Percentiles rank a stretch among this genome's conserved stretches.
Conservation (phyloP, 2,797 vertebrate genomes). For the Columba guinea region DNA sequence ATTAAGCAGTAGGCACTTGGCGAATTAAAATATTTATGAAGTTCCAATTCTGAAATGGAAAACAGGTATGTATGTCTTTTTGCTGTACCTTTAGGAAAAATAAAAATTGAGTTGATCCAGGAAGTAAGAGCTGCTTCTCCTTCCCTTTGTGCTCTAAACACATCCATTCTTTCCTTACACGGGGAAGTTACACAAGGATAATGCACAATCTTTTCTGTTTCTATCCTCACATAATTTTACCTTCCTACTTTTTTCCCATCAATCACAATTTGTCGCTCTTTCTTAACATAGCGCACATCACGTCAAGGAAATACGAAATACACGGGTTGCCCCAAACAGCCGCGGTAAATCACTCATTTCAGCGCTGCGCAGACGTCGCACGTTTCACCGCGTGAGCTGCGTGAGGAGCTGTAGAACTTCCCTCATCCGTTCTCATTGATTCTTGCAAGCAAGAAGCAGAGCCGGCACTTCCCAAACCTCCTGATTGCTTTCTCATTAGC, state of each 20-base stretch:
- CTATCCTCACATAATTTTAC: not conserved
- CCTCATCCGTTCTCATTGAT: not conserved
- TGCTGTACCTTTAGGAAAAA: not conserved
- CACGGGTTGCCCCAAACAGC: not conserved
- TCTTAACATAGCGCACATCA: not conserved
- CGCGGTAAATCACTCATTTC: not conserved
- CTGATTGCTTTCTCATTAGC: slow-evolving; percentile 47
- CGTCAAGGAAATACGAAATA: too few relatives aligned
- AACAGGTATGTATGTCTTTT: not conserved
- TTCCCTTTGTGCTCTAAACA: not conserved
- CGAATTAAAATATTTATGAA: slow-evolving; percentile 38
- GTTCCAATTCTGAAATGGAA: not conserved
- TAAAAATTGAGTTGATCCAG: not conserved
- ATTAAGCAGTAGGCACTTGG: not conserved
- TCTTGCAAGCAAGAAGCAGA: not conserved
- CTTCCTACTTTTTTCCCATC: not conserved
- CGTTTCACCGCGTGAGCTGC: fast-evolving
- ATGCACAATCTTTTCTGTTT: not conserved
- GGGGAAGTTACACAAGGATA: not conserved
- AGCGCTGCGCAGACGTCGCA: fast-evolving
- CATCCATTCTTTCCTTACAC: not conserved
- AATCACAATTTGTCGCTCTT: not conserved
- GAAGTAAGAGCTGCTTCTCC: not conserved
- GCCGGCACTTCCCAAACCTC: not conserved
- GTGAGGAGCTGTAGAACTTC: not conserved